Base-by-base conservation (phyloP, 2,888 invertebrate genomes). In the Xestia rhomboidea region DNA sequence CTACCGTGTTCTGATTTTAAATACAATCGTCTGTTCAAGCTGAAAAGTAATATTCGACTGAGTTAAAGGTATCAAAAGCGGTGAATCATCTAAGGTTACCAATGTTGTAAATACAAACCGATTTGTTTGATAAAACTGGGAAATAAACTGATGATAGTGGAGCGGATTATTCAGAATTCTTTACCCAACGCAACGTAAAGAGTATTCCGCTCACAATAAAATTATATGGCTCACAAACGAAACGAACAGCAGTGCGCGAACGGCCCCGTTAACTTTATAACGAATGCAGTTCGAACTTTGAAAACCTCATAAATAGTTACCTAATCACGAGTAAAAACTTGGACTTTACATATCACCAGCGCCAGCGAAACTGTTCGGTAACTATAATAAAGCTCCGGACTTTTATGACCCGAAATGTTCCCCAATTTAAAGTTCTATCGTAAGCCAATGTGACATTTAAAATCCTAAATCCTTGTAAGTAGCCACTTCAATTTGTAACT, bases 401-500 rank as follows among this genome's bases (percentile, higher is more conserved):
- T 87, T 90, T 90, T 91, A 90, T 89, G 81, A 88, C 83, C 84
- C 84, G 79, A 90, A 90, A 90, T 89, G 85, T 88, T 86, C 83
- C 83, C 90, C 92, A 92, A 92, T 92, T 92, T 92, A 93, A 93
- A 93, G 91, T 93, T 93, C 71, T 84, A 86, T 90, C 89, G 89
- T 87, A 79, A 91, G 86, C 88, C 87, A 84, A 91, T 91, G 90
- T 91, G 90, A 92, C 89, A 88, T 92, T 93, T 91, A 91, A 93
- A 94, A 93, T 93, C 91, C 93, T 92, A 93, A 93, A 94, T 94
- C 92, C 93, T 92, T 89, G 89, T 90, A 90, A 94, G 92, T 87
- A 93, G 93, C 92, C 90, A 91, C 93, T 94, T 94, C 95, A 95
- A 95, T 95, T 95, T 95, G 95, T 94, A 93, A 93, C 94, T 93